phyloP scores from a whole-genome alignment of 2,888 invertebrate genomes.

The Steinernema hermaphroditum region DNA sequence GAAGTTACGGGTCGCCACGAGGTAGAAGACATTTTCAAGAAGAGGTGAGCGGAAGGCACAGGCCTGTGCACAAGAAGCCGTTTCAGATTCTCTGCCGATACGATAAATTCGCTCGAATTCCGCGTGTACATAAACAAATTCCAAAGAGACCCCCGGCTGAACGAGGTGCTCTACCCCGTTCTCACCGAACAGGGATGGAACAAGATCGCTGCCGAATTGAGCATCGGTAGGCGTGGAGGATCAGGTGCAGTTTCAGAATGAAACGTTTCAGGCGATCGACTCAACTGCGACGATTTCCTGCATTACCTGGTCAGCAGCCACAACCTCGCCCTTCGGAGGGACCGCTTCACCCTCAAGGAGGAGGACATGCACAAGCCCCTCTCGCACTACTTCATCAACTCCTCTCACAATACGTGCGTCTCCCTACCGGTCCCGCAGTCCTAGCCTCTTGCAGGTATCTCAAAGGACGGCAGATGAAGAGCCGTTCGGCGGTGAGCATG shows the following conservation, averaged over 20 bases:
- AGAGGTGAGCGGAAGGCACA: constrained; percentile 26
- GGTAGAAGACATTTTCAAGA: constrained; percentile 47
- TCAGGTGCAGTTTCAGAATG: neutral
- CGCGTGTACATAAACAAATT: constrained; percentile 53
- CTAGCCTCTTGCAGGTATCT: no score
- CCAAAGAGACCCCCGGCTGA: constrained; percentile 93
- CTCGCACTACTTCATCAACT: constrained; percentile 61
- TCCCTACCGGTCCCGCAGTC: no score
- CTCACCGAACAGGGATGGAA: constrained; percentile 37
- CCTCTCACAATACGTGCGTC: constrained; percentile 62
- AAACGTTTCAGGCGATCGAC: constrained; percentile 67
- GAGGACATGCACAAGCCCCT: constrained; percentile 56
- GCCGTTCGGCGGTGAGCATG: constrained; percentile 94
- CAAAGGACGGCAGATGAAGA: constrained; percentile 78
- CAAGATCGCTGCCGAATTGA: constrained; percentile 1
- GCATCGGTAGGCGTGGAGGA: neutral
- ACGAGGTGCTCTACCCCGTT: constrained; percentile 77
- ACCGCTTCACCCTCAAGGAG: constrained; percentile 77
- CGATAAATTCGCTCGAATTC: constrained; percentile 40
- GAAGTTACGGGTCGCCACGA: constrained; percentile 40
- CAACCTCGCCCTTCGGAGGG: constrained; percentile 85
- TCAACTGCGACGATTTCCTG: constrained; percentile 91
- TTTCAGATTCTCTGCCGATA: neutral
- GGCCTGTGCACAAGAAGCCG: neutral
- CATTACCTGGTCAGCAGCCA: constrained; percentile 98